phyloP scores from a whole-genome alignment of 2,888 invertebrate species.

The Helobdella robusta region DNA sequence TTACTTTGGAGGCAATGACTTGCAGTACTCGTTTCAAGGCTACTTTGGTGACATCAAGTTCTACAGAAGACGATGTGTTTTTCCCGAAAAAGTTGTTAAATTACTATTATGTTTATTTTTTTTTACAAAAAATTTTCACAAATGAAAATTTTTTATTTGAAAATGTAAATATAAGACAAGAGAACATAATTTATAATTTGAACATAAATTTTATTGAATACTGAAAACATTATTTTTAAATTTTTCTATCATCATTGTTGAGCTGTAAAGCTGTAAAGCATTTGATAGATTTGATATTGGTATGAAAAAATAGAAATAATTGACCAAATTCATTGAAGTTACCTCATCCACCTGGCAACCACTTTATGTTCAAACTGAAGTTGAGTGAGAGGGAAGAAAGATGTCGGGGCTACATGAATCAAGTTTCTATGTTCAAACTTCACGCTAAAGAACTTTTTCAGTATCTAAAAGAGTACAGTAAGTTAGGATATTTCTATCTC shows the following conservation, averaged over 20 bases:
- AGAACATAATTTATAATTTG: no score
- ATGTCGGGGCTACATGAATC: background rate
- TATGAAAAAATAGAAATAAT: no score
- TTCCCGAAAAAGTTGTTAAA: slow-evolving; percentile 35
- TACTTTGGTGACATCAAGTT: slow-evolving; percentile 42
- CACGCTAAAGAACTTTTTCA: slow-evolving; percentile 1
- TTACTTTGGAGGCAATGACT: slow-evolving; percentile 42
- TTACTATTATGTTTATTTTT: background rate
- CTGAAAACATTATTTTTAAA: no score
- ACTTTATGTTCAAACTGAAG: background rate
- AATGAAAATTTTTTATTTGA: background rate
- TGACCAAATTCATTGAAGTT: no score
- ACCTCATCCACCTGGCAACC: background rate
- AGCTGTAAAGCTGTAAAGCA: no score
- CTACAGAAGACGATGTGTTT: slow-evolving; percentile 37
- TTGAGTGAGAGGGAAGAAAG: slow-evolving; percentile 6
- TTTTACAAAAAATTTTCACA: background rate
- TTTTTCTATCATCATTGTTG: no score
- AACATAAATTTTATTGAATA: no score
- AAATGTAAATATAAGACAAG: background rate
- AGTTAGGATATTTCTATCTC: no score
- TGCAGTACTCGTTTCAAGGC: slow-evolving; percentile 40
- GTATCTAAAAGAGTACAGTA: no score
- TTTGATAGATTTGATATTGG: no score
- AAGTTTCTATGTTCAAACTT: slow-evolving; percentile 4